Evolutionary conservation across 2,113 vertebrate genomes (phyloP), one percentile per base, ranked within the genome.

Genomic region (Triplophysa tibetana): DNA sequence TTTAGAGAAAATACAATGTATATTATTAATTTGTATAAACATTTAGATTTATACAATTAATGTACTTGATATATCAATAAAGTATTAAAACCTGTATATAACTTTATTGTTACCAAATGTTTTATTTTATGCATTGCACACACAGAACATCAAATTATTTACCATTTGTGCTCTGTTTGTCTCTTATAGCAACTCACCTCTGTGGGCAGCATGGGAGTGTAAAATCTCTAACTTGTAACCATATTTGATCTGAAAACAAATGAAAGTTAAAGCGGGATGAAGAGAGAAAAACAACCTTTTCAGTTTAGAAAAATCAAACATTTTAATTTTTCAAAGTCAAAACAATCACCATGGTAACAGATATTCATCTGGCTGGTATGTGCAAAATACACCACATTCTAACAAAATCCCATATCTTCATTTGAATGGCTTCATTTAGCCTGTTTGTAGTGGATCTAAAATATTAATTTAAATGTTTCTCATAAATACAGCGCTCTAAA

Each of bases 341-440:
- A 72, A 41, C 64, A 63, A 26, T 63, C 19, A 78, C 78, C 63
- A 48, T 63, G 70, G 69, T 73, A 64, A 83, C 84, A 79, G 77
- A 81, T 26, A 58, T 85, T 85, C 62, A 38, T 33, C 73, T 83
- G 88, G 88, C 88, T 83, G 11, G 3, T 75, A 63, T 78, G 33
- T 56, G 76, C 76, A 67, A 56, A 68, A 50, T 66, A 58, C 29
- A 78, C 61, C 63, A 83, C 60, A 75, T 75, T 75, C 58, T 48
- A 50, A 63, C 19, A 58, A 78, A 48, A 45, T 84, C 26, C 17
- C 26, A 58, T 21, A 33, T 21, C 29, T 61, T 17, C 19, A 38
- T 29, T 38, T n/a, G 54, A 43, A 61, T 43, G 70, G 38, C 54
- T 61, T 74, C 58, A 48, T 29, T 63, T 3, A 48, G 21, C 23